These are phyloP conservation scores for Nyctalus aviator DNA, from an alignment of 2,797 vertebrate species.

Conservation along the genomic window DNA sequence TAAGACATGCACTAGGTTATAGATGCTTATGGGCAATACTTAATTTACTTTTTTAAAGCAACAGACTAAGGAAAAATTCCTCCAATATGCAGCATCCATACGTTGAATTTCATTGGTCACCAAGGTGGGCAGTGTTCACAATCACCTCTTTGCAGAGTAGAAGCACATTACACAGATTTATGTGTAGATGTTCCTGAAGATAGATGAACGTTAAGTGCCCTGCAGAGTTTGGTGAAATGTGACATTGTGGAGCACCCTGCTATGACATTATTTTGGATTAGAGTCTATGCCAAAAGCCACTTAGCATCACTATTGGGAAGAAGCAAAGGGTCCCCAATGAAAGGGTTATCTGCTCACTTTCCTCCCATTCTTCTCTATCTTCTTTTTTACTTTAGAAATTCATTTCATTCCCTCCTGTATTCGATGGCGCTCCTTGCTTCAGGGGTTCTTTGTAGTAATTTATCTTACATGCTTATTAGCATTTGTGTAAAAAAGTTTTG, in stretches of 20 bases:
- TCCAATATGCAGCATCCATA: neutral
- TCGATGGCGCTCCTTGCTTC: constrained; percentile 87
- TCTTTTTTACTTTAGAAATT: constrained; percentile 87
- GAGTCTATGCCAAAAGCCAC: constrained; percentile 74
- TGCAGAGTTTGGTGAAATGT: constrained; percentile 69
- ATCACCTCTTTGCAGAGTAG: constrained; percentile 51
- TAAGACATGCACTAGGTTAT: constrained; percentile 77
- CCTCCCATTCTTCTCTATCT: constrained; percentile 68
- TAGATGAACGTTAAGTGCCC: constrained; percentile 65
- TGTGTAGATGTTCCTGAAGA: constrained; percentile 68
- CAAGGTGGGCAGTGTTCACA: constrained; percentile 54
- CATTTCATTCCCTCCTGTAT: constrained; percentile 85
- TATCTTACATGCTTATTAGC: constrained; percentile 87
- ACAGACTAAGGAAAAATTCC: constrained; percentile 54
- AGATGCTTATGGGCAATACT: constrained; percentile 62
- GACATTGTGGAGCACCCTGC: constrained; percentile 58
- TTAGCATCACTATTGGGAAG: constrained; percentile 49
- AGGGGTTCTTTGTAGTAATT: constrained; percentile 87
- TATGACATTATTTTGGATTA: constrained; percentile 73
- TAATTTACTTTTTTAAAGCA: constrained; percentile 76
- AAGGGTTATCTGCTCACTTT: constrained; percentile 71
- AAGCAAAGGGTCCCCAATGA: constrained; percentile 63
- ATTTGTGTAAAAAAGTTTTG: constrained; percentile 86
- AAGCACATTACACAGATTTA: constrained; percentile 34
- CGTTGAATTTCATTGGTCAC: constrained; percentile 52